These are phyloP conservation scores for Hirundichthys speculiger DNA, from an alignment of 2,113 vertebrate genomes.

Conservation along the genomic window DNA sequence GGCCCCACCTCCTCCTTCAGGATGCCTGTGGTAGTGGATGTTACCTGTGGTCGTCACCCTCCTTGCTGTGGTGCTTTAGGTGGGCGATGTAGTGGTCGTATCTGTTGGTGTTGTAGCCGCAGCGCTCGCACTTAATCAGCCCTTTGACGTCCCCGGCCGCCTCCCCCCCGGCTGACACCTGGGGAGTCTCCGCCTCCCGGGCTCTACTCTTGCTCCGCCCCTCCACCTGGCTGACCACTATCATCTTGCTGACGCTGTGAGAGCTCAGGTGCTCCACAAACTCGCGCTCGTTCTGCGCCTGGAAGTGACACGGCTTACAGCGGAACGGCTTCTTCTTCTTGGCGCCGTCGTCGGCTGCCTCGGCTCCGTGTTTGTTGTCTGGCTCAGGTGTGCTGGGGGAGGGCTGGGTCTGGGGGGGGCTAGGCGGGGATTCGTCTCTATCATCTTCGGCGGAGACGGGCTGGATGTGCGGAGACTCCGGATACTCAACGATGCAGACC, in stretches of 20 bases:
- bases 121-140: slow-evolving; percentile 93
- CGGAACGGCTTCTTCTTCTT: slow-evolving; percentile 93
- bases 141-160: slow-evolving; percentile 86
- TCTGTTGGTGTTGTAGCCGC: slow-evolving; percentile 97
- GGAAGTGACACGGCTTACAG: slow-evolving; percentile 94
- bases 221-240: slow-evolving; percentile 88
- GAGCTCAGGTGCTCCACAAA: slow-evolving; percentile 93
- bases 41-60: slow-evolving; percentile 75
- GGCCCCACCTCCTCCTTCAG: background rate
- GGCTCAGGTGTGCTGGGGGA: slow-evolving; percentile 4
- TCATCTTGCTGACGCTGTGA: slow-evolving; percentile 92
- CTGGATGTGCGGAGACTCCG: slow-evolving; percentile 22
- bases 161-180: slow-evolving; percentile 40
- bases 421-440: slow-evolving; percentile 29
- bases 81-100: slow-evolving; percentile 98
- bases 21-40: background rate
- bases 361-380: slow-evolving; percentile 59
- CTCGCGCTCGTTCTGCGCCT: slow-evolving; percentile 89
- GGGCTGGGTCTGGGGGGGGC: background rate
- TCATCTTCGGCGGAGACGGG: background rate
- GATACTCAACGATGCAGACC: slow-evolving; percentile 56
- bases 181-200: slow-evolving; percentile 31
- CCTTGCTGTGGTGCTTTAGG: slow-evolving; percentile 93
- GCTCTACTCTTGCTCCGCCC: slow-evolving; percentile 66
- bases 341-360: slow-evolving; percentile 70